Conservation (phyloP, 1,140 invertebrate species). For the Platyura marginata region DNA sequence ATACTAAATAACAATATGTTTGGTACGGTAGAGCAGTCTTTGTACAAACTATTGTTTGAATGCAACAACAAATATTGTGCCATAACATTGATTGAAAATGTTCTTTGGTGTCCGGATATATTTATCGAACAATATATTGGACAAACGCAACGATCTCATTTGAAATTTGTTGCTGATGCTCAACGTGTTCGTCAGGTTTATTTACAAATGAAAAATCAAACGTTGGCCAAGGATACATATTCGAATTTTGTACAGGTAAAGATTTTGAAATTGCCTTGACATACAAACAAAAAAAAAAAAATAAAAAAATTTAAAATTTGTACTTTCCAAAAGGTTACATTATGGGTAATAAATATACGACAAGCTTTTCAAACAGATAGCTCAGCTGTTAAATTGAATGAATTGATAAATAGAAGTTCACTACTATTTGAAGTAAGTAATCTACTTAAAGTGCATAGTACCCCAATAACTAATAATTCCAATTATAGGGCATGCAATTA, state of each 20-base stretch:
- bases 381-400: slow-evolving; percentile 7
- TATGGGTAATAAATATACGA: too few species aligned
- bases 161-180: slow-evolving; percentile 38
- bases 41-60: slow-evolving; percentile 7
- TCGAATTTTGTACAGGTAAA: slow-evolving; percentile 27
- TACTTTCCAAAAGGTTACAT: slow-evolving; percentile 17
- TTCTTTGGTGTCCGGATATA: slow-evolving; percentile 61
- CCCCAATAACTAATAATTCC: slow-evolving; percentile 41
- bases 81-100: slow-evolving; percentile 54
- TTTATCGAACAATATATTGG: slow-evolving; percentile 50
- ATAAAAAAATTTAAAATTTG: slow-evolving; percentile 7
- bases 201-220: slow-evolving; percentile 34
- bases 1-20: too few species aligned
- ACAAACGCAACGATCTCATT: slow-evolving; percentile 26
- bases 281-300: too few species aligned
- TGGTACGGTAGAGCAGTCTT: too few species aligned
- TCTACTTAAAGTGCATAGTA: slow-evolving; percentile 31
- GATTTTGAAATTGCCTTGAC: not conserved
- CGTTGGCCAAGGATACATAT: slow-evolving; percentile 36
- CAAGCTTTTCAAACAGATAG: too few species aligned
- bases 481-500: slow-evolving; percentile 42
- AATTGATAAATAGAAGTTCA: slow-evolving; percentile 3
- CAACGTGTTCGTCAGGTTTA: slow-evolving; percentile 32
- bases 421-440: slow-evolving; percentile 26
- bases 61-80: slow-evolving; percentile 5